phyloP scores from a whole-genome alignment of 1,140 invertebrate species.

The Eciton burchellii region DNA sequence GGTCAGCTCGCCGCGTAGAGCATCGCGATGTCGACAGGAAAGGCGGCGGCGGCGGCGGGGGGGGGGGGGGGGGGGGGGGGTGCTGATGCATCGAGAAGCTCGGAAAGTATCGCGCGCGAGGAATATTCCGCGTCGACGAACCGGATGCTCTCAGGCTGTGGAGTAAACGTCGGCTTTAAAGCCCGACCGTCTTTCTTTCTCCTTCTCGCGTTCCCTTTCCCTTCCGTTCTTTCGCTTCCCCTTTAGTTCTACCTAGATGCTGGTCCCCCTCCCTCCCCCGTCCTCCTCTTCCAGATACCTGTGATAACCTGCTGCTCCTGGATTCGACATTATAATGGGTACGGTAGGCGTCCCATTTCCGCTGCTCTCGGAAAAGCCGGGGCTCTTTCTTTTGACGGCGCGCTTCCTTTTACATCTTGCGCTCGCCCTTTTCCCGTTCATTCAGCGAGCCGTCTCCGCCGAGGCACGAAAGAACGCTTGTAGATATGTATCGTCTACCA shows the following conservation, averaged over 20 bases:
- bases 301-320: constrained; percentile 62
- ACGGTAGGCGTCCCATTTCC: constrained; percentile 63
- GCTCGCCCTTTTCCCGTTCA: constrained; percentile 28
- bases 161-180: constrained; percentile 46
- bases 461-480: constrained; percentile 6
- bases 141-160: neutral
- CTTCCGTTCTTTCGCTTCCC: neutral
- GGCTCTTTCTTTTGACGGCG: constrained; percentile 37
- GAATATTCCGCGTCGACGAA: constrained; percentile 21
- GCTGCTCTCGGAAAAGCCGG: constrained; percentile 45
- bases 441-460: neutral
- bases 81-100: constrained; percentile 35
- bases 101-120: constrained; percentile 29
- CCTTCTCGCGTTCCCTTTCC: too few relatives aligned
- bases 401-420: constrained; percentile 13
- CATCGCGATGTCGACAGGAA: constrained; percentile 22
- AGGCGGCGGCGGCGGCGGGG: too few relatives aligned
- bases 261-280: too few relatives aligned
- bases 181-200: constrained; percentile 25
- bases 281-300: constrained; percentile 52
- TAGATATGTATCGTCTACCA: neutral
- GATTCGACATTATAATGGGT: constrained; percentile 67
- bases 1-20: neutral
- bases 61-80: too few relatives aligned
- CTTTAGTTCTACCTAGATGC: constrained; percentile 56